phyloP scores from a whole-genome alignment of 2,888 invertebrate genomes.

The Panopea generosa region DNA sequence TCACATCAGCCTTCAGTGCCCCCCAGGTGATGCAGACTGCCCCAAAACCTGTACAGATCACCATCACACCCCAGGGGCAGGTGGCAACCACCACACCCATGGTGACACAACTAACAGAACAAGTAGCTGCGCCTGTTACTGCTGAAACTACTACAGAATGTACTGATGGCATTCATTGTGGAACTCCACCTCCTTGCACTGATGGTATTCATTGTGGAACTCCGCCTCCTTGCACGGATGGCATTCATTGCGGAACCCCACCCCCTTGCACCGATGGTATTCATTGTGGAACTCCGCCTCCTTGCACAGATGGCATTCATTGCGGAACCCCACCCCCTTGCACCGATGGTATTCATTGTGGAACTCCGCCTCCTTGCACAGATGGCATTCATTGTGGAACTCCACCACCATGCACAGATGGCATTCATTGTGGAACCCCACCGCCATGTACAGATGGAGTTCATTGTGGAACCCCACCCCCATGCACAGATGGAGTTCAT shows the following conservation, averaged over 20 bases:
- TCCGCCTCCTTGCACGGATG: constrained; percentile 45
- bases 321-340: constrained; percentile 63
- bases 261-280: constrained; percentile 63
- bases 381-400: constrained; percentile 69
- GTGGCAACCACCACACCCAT: constrained; percentile 89
- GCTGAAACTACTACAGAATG: constrained; percentile 34
- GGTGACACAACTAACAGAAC: constrained; percentile 46
- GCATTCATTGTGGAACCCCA: constrained; percentile 62
- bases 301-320: constrained; percentile 58
- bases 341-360: constrained; percentile 61
- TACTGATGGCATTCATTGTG: constrained; percentile 57
- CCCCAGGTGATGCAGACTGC: constrained; percentile 69
- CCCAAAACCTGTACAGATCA: constrained; percentile 77
- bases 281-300: constrained; percentile 11
- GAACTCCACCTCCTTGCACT: constrained; percentile 53
- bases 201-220: constrained; percentile 64
- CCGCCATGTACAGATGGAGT: constrained; percentile 63
- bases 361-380: constrained; percentile 49
- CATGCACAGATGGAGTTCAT: constrained; percentile 57
- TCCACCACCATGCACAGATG: constrained; percentile 60
- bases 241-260: constrained; percentile 53
- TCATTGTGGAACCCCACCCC: constrained; percentile 65
- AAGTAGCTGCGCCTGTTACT: constrained; percentile 40
- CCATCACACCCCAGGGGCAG: constrained; percentile 85
- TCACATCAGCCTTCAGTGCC: constrained; percentile 61